Evolutionary conservation across 35 echinoderm and acorn worm genomes (phyloP).

Genomic region (Chiridota heheva): DNA sequence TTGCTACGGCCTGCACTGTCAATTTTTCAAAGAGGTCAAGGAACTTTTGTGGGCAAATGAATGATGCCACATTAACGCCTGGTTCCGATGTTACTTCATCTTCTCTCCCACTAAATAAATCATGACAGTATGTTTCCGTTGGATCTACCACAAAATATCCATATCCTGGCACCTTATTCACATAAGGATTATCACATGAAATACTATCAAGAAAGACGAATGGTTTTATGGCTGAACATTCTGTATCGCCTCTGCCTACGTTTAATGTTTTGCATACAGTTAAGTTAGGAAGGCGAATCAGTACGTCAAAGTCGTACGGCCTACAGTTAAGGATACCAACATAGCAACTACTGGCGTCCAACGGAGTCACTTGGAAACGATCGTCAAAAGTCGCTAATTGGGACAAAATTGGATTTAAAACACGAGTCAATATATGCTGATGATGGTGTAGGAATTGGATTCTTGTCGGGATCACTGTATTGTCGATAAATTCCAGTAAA

Average conservation of each 20-base stretch:
- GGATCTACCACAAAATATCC: slow-evolving; percentile 38
- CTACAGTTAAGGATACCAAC: slow-evolving; percentile 17
- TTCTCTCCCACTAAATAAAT: slow-evolving; percentile 17
- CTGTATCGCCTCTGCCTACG: neutral
- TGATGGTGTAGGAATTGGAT: neutral
- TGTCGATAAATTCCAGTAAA: slow-evolving; percentile 5
- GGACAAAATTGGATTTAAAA: slow-evolving; percentile 55
- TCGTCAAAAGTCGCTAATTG: slow-evolving; percentile 45
- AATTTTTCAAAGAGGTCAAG: slow-evolving; percentile 3
- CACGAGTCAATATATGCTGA: slow-evolving; percentile 6
- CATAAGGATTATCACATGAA: slow-evolving; percentile 56
- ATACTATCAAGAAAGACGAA: slow-evolving; percentile 49
- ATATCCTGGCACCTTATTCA: slow-evolving; percentile 36
- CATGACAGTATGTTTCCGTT: slow-evolving; percentile 31
- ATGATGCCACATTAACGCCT: slow-evolving; percentile 6
- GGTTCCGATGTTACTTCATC: slow-evolving; percentile 20
- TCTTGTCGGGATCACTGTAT: neutral
- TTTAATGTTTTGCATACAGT: slow-evolving; percentile 18
- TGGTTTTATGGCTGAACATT: too few relatives aligned
- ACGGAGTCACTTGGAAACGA: slow-evolving; percentile 32
- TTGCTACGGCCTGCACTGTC: neutral
- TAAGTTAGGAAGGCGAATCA: slow-evolving; percentile 20
- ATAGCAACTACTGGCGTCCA: slow-evolving; percentile 51
- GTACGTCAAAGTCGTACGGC: slow-evolving; percentile 22
- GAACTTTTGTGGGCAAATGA: slow-evolving; percentile 36